phyloP scores from a whole-genome alignment of 2,113 vertebrate genomes.

The Isichthys henryi region DNA sequence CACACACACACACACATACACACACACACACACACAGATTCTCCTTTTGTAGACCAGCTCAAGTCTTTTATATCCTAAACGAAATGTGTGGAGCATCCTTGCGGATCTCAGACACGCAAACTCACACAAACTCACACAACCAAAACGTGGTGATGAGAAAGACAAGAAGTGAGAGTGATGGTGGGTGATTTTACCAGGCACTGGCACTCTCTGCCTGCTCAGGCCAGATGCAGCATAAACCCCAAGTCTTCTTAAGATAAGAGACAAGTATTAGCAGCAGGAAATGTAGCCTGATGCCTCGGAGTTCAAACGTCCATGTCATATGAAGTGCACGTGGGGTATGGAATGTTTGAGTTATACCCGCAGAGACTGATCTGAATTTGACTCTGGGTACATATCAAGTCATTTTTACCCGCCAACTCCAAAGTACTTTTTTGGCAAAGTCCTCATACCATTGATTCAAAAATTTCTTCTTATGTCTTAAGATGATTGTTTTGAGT shows the following conservation, averaged over 20 bases:
- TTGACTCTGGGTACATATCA: not conserved
- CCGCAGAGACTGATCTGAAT: slow-evolving; percentile 3
- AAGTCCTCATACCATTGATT: slow-evolving; percentile 18
- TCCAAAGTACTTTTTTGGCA: slow-evolving; percentile 29
- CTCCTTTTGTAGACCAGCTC: not conserved
- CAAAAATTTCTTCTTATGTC: slow-evolving; percentile 29
- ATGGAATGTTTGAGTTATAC: slow-evolving; percentile 35
- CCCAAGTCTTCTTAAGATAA: slow-evolving; percentile 34
- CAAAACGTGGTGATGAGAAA: not conserved
- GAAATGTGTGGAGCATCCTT: not conserved
- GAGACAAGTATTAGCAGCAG: slow-evolving; percentile 49
- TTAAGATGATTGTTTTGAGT: not conserved
- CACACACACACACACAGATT: not conserved
- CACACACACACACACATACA: not conserved
- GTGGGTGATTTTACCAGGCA: not conserved
- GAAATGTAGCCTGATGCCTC: slow-evolving; percentile 40
- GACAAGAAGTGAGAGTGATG: not conserved
- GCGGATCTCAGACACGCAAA: not conserved
- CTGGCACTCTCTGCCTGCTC: not conserved
- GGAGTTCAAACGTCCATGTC: slow-evolving; percentile 32
- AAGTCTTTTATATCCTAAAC: not conserved
- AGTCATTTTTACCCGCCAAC: slow-evolving; percentile 32
- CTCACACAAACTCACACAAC: not conserved
- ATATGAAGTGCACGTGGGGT: not conserved
- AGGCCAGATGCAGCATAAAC: not conserved